Conservation (phyloP, 2,113 vertebrate species). For the Carollia perspicillata region DNA sequence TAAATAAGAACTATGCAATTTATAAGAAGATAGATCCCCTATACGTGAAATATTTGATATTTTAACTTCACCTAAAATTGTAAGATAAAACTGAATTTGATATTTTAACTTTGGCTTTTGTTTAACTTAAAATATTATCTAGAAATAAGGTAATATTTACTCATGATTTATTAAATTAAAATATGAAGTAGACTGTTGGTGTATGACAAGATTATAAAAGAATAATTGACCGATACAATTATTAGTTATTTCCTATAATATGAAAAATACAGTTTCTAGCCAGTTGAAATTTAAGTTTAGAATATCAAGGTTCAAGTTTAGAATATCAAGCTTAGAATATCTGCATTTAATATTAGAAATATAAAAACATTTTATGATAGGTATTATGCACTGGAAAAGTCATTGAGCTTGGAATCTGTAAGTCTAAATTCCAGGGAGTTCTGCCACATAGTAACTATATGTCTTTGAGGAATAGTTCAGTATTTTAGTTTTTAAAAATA, state of each 20-base stretch:
- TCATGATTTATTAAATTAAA: background rate
- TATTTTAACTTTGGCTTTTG: background rate
- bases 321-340: background rate
- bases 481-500: background rate
- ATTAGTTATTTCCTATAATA: background rate
- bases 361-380: background rate
- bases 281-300: background rate
- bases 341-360: background rate
- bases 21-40: slow-evolving; percentile 34
- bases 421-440: background rate
- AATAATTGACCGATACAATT: background rate
- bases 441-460: background rate
- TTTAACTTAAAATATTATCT: background rate
- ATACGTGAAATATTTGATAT: background rate
- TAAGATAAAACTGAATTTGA: background rate
- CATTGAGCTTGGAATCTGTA: background rate
- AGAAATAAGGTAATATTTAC: background rate
- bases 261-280: background rate
- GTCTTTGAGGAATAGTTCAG: background rate
- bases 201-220: background rate
- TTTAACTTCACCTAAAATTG: background rate
- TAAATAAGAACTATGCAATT: slow-evolving; percentile 62
- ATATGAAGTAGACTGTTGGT: background rate
- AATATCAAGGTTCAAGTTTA: background rate
- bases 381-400: background rate